A percentile compares a stretch with the other conserved stretches of the same genome.
phyloP scores from a whole-genome alignment of 2,113 vertebrate species.

The Meleagris gallopavo region DNA sequence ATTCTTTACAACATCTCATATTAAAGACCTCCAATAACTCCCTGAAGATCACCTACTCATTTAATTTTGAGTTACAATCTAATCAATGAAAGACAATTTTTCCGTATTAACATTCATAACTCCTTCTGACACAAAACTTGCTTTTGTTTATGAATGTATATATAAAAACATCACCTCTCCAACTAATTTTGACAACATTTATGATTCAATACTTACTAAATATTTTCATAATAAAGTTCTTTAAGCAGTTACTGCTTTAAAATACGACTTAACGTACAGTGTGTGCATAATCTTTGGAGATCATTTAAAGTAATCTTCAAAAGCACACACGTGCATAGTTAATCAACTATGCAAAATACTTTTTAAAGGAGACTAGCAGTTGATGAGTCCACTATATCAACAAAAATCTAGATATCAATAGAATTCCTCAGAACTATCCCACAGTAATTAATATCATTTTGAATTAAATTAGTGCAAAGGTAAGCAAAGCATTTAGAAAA shows the following conservation, averaged over 20 bases:
- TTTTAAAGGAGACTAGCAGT: neutral
- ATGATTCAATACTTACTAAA: neutral
- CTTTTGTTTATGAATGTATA: neutral
- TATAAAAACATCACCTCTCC: neutral
- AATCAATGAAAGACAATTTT: slow-evolving; percentile 18
- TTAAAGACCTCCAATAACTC: neutral
- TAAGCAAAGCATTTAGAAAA: neutral
- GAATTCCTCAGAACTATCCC: neutral
- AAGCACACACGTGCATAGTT: neutral
- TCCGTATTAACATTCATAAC: neutral
- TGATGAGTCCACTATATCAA: neutral
- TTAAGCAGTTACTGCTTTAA: neutral
- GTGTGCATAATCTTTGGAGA: neutral
- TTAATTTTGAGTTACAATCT: neutral
- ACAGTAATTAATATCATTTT: neutral
- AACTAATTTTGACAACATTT: neutral
- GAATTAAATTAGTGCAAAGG: neutral
- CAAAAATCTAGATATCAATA: neutral
- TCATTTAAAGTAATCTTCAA: neutral
- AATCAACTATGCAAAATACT: neutral
- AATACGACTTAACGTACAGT: neutral
- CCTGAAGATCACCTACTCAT: neutral
- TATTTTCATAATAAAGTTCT: neutral
- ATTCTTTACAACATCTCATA: neutral
- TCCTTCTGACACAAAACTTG: neutral